These are phyloP conservation scores for Dermochelys coriacea DNA, from an alignment of 2,797 vertebrate species.

Conservation along the genomic window DNA sequence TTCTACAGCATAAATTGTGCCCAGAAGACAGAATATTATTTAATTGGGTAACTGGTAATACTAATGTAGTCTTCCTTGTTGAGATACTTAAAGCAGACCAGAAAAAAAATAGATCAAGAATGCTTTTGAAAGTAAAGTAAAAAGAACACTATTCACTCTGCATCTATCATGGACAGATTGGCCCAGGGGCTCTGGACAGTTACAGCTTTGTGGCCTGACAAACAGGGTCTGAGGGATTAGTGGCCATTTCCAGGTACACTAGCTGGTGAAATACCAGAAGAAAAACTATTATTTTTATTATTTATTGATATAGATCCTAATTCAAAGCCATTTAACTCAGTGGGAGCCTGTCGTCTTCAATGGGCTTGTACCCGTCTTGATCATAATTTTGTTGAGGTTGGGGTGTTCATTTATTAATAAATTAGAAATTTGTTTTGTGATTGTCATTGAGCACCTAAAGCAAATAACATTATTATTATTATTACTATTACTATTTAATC, in stretches of 20 bases:
- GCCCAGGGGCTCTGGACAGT: not conserved
- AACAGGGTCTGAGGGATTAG: not conserved
- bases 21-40: not conserved
- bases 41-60: not conserved
- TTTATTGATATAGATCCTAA: not conserved
- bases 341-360: not conserved
- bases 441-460: not conserved
- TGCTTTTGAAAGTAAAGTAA: not conserved
- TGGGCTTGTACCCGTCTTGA: not conserved
- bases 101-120: not conserved
- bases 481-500: not conserved
- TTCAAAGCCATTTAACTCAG: not conserved
- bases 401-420: not conserved
- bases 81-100: not conserved
- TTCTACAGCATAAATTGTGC: not conserved
- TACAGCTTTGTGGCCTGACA: not conserved
- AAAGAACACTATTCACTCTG: not conserved
- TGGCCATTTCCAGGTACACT: not conserved
- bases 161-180: not conserved
- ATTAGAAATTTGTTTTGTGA: not conserved
- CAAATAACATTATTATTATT: not conserved
- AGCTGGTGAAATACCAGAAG: not conserved
- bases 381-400: not conserved
- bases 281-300: not conserved
- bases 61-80: not conserved